Conservation (phyloP, 2,888 invertebrate genomes). For the Ophion ellenae region DNA sequence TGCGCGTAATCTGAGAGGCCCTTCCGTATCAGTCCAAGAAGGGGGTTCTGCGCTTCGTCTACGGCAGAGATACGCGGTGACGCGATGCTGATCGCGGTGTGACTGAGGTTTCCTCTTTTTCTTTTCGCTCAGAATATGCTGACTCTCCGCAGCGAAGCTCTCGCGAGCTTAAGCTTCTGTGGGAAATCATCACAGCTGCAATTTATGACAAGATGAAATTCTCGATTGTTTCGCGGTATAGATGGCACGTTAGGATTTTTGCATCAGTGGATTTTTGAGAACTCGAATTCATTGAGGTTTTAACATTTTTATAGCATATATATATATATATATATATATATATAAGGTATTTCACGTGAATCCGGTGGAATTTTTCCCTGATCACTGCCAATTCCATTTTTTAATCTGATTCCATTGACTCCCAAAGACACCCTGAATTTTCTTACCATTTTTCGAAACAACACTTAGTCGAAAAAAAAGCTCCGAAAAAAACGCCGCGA, state of each 20-base stretch:
- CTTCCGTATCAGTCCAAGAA: constrained; percentile 30
- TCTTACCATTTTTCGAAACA: no score
- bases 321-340: not conserved
- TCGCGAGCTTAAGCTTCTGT: constrained; percentile 34
- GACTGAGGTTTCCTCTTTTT: constrained; percentile 4
- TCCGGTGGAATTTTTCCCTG: no score
- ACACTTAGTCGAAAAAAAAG: no score
- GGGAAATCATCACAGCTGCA: constrained; percentile 34
- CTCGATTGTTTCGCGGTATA: constrained; percentile 36
- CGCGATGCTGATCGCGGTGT: not conserved
- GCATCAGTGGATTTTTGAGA: constrained; percentile 19
- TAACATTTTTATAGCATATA: not conserved
- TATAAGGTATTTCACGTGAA: no score
- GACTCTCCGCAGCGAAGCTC: constrained; percentile 28
- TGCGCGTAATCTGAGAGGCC: constrained; percentile 42
- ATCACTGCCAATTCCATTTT: no score
- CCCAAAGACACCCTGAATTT: no score
- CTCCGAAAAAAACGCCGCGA: no score
- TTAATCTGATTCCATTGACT: no score
- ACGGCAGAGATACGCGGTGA: not conserved
- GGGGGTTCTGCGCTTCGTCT: constrained; percentile 22
- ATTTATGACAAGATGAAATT: constrained; percentile 23
- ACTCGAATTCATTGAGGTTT: not conserved
- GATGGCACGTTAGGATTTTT: constrained; percentile 4
- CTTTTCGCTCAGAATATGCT: constrained; percentile 34